Evolutionary conservation across 2,113 vertebrate genomes (phyloP).

Genomic region (Varanus salvator): DNA sequence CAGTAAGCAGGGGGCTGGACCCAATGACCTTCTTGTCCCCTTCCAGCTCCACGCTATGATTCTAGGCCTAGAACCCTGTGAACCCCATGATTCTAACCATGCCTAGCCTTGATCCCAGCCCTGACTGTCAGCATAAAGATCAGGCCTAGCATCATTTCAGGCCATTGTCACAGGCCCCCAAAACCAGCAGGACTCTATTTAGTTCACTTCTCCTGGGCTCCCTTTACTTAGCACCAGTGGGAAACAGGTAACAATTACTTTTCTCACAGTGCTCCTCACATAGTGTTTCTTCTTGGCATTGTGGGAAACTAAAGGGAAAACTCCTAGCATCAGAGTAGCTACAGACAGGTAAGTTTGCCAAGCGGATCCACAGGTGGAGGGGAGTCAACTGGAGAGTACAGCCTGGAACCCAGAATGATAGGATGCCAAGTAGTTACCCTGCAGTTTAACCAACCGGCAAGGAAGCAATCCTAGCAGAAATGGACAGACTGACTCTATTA

Average conservation of each 20-base stretch:
- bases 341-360: background rate
- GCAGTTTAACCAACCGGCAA: background rate
- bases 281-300: background rate
- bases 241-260: background rate
- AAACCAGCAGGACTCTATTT: background rate
- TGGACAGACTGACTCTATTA: too few species aligned
- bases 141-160: too few species aligned
- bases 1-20: too few species aligned
- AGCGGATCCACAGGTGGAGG: background rate
- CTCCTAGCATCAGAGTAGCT: background rate
- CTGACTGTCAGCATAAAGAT: too few species aligned
- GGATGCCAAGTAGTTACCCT: background rate
- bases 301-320: background rate
- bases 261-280: background rate
- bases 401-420: background rate
- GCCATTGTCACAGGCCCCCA: too few species aligned
- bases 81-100: too few species aligned
- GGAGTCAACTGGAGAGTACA: background rate
- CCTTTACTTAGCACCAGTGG: background rate
- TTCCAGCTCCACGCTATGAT: too few species aligned
- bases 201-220: background rate
- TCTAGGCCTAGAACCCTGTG: too few species aligned
- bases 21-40: too few species aligned
- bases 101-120: too few species aligned
- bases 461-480: too few species aligned